Conservation (phyloP, 2,797 vertebrate species). For the Chelon auratus region DNA sequence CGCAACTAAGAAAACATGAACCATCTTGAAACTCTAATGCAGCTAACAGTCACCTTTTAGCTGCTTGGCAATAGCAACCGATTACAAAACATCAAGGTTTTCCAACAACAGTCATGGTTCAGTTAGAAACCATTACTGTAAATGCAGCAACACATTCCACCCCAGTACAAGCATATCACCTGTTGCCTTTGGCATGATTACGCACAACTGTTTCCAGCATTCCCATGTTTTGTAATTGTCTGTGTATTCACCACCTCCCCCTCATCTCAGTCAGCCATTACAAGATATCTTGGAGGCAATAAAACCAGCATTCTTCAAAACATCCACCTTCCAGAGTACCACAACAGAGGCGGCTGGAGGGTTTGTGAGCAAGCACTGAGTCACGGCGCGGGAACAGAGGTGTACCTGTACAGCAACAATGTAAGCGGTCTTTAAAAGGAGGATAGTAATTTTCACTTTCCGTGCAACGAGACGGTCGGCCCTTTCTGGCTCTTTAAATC, state of each 20-base stretch:
- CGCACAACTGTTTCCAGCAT: conserved; percentile 59
- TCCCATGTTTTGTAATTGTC: conserved; percentile 70
- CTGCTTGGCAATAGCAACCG: neutral
- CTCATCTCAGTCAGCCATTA: conserved; percentile 52
- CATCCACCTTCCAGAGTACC: conserved; percentile 37
- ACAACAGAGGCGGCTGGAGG: conserved; percentile 25
- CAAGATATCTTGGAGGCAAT: conserved; percentile 56
- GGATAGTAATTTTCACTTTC: conserved; percentile 76
- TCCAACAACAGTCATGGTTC: conserved; percentile 6
- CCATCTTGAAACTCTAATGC: neutral
- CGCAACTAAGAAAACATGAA: neutral
- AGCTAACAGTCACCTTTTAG: neutral
- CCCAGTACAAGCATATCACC: conserved; percentile 40
- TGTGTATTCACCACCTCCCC: conserved; percentile 62
- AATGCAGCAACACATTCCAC: conserved; percentile 15
- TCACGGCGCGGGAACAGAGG: conserved; percentile 62
- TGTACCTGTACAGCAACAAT: conserved; percentile 66
- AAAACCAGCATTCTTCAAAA: conserved; percentile 50
- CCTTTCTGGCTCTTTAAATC: conserved; percentile 63
- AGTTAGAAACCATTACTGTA: conserved; percentile 21
- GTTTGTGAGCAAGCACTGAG: conserved; percentile 65
- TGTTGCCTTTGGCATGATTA: conserved; percentile 53
- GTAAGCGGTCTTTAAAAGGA: conserved; percentile 54
- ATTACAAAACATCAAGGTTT: conserved; percentile 14
- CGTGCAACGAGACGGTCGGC: conserved; percentile 36